Conservation (phyloP, 2,797 vertebrate species). For the Sphenodon punctatus region DNA sequence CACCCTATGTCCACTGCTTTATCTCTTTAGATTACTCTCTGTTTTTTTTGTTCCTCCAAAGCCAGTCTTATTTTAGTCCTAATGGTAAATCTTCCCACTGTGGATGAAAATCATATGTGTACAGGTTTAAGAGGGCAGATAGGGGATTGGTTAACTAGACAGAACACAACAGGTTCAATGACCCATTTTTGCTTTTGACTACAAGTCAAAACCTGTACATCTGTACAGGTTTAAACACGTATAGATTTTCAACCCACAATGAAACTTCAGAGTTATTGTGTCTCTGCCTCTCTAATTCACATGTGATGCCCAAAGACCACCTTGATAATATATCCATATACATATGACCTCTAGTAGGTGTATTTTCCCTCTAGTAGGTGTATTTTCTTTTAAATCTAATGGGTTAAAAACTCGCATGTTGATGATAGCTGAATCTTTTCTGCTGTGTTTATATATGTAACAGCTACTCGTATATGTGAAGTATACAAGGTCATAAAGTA, state of each 20-base stretch:
- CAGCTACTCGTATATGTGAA: not conserved
- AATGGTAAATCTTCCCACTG: not conserved
- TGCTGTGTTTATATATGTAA: not conserved
- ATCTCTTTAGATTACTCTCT: not conserved
- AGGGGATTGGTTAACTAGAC: constrained; percentile 79
- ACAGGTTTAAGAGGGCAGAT: too few species aligned
- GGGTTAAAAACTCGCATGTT: not conserved
- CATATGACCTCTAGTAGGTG: rapidly evolving
- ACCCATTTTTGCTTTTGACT: constrained; percentile 80
- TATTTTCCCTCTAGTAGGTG: not conserved
- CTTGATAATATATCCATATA: rapidly evolving
- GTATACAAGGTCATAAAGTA: not conserved
- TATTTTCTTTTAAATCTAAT: not conserved
- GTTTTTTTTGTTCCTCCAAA: not conserved
- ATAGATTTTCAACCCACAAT: not conserved
- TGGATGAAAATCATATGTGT: not conserved
- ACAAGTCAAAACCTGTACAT: constrained; percentile 80
- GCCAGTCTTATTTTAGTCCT: not conserved
- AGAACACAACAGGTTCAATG: constrained; percentile 75
- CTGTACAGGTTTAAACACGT: too few species aligned
- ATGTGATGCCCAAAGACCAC: not conserved
- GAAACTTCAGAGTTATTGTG: not conserved
- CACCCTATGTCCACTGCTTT: not conserved
- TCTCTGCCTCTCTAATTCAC: not conserved
- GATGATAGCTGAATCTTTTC: not conserved